Conservation (phyloP, 1,140 invertebrate genomes). For the Tribolium madens region DNA sequence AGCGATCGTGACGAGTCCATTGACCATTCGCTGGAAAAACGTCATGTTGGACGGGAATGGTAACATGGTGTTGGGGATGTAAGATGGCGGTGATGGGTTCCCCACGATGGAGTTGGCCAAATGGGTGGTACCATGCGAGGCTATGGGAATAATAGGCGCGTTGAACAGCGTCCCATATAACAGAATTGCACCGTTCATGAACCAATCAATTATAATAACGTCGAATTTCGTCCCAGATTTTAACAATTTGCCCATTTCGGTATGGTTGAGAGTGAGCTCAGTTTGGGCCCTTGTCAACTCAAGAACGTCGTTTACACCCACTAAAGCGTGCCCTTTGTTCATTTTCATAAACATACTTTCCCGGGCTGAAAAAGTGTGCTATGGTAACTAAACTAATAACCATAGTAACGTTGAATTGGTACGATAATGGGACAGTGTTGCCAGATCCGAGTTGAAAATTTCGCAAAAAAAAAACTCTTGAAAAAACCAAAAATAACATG, state of each 20-base stretch:
- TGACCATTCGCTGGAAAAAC: slow-evolving; percentile 31
- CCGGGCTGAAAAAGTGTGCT: slow-evolving; percentile 17
- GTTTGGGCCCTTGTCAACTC: slow-evolving; percentile 41
- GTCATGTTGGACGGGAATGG: slow-evolving; percentile 8
- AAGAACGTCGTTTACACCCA: not conserved
- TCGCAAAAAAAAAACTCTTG: slow-evolving; percentile 59
- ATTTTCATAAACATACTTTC: slow-evolving; percentile 45
- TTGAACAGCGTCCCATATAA: slow-evolving; percentile 36
- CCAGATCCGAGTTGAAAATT: too few relatives aligned
- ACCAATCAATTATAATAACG: slow-evolving; percentile 47
- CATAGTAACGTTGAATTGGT: too few relatives aligned
- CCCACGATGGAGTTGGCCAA: slow-evolving; percentile 22
- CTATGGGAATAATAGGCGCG: slow-evolving; percentile 39
- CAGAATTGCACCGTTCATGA: slow-evolving; percentile 44
- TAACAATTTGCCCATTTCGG: slow-evolving; percentile 36
- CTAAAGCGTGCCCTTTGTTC: slow-evolving; percentile 20
- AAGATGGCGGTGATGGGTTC: slow-evolving; percentile 39
- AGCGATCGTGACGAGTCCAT: not conserved
- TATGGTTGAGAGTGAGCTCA: slow-evolving; percentile 41
- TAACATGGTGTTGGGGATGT: slow-evolving; percentile 19
- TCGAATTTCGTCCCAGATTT: slow-evolving; percentile 42
- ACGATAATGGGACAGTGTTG: too few relatives aligned
- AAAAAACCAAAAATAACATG: too few relatives aligned
- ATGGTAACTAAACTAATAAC: too few relatives aligned
- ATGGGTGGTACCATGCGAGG: slow-evolving; percentile 29